Percentiles rank a stretch among this genome's conserved stretches.
phyloP scores from a whole-genome alignment of 1,140 invertebrate genomes.

The Hypothenemus hampei region DNA sequence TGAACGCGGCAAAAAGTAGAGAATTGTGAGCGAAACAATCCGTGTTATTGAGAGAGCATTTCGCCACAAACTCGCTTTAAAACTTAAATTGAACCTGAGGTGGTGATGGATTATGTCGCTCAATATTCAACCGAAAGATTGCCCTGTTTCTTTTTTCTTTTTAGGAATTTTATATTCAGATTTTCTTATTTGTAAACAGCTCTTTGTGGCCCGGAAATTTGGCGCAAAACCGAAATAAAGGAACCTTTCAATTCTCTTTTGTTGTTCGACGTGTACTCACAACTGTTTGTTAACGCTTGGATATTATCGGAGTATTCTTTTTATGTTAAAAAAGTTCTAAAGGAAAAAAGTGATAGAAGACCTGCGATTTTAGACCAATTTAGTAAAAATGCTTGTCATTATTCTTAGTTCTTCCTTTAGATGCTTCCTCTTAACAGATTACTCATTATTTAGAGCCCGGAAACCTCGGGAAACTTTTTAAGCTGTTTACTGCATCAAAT shows the following conservation, averaged over 20 bases:
- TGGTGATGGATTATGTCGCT: constrained; percentile 16
- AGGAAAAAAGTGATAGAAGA: not conserved
- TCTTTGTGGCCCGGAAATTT: too few relatives aligned
- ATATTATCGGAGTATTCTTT: too few relatives aligned
- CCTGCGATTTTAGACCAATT: not conserved
- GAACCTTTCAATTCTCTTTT: too few relatives aligned
- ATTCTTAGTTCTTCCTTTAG: constrained; percentile 10
- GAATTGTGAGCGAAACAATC: constrained; percentile 22
- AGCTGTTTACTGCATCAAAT: constrained; percentile 12
- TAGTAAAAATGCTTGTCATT: not conserved
- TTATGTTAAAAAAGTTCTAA: too few relatives aligned
- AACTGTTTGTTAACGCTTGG: too few relatives aligned
- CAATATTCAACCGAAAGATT: constrained; percentile 11
- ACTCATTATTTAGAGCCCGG: constrained; percentile 7
- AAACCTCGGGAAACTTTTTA: constrained; percentile 7
- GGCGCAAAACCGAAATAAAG: too few relatives aligned
- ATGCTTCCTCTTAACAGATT: constrained; percentile 6
- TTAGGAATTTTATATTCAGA: not conserved
- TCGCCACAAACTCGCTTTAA: constrained; percentile 11
- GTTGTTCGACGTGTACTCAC: too few relatives aligned
- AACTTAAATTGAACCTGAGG: constrained; percentile 18
- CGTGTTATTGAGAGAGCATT: constrained; percentile 15
- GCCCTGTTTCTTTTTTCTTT: constrained; percentile 6
- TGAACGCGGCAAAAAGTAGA: constrained; percentile 13
- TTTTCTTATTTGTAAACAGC: constrained; percentile 10